Percentiles rank a stretch among this genome's conserved stretches.
These are phyloP conservation scores for Branchellion lobata DNA, from an alignment of 2,888 invertebrate genomes.

Conservation along the genomic window DNA sequence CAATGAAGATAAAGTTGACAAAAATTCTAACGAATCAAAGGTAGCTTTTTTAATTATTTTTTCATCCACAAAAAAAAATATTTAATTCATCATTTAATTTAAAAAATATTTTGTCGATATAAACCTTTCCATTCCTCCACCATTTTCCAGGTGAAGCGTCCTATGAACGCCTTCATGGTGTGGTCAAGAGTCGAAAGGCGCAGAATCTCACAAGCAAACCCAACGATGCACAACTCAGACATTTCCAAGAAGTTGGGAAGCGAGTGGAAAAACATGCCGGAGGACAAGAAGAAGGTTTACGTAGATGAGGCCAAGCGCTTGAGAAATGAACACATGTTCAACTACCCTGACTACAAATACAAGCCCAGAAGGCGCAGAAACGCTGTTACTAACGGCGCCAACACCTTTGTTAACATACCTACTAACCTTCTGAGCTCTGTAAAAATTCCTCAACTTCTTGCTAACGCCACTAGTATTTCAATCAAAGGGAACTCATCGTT, in stretches of 20 bases:
- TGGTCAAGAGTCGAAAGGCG: constrained; percentile 96
- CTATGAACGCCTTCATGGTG: constrained; percentile 99
- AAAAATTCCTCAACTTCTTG: constrained; percentile 5
- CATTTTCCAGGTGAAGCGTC: constrained; percentile 83
- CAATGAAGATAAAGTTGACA: not conserved
- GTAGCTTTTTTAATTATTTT: not conserved
- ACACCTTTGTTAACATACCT: constrained; percentile 39
- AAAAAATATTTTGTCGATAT: no score
- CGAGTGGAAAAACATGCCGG: constrained; percentile 94
- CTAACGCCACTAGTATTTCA: constrained; percentile 3
- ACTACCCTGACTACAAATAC: constrained; percentile 99
- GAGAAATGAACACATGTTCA: constrained; percentile 97
- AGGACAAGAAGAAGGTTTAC: constrained; percentile 93
- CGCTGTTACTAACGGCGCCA: constrained; percentile 26
- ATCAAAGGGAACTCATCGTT: not conserved
- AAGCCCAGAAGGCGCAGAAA: constrained; percentile 69
- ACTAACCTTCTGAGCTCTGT: constrained; percentile 35
- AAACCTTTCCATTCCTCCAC: no score
- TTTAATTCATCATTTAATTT: no score
- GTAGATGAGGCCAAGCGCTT: constrained; percentile 97
- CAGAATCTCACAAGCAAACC: constrained; percentile 98
- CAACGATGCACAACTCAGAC: constrained; percentile 98
- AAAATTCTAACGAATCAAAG: not conserved
- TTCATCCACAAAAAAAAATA: no score
- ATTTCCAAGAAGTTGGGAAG: constrained; percentile 94